Evolutionary conservation across 2,113 vertebrate genomes (phyloP).

Genomic region (Lanius ludovicianus): DNA sequence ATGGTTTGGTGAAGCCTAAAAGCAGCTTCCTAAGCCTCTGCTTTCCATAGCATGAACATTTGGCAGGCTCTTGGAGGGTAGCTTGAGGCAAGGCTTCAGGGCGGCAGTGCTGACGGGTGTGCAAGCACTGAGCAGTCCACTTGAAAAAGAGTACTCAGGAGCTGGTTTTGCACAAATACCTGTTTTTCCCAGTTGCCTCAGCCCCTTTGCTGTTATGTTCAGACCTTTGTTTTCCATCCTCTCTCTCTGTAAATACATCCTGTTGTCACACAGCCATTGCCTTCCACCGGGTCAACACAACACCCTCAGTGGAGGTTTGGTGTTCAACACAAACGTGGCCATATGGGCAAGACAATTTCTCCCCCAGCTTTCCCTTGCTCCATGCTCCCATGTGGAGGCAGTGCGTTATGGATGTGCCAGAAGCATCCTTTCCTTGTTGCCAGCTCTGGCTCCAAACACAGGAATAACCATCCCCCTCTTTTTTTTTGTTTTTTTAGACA

Average conservation of each 20-base stretch:
- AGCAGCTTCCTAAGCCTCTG: neutral
- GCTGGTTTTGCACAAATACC: neutral
- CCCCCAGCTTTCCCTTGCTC: neutral
- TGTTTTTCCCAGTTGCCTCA: neutral
- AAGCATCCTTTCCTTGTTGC: neutral
- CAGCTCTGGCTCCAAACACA: neutral
- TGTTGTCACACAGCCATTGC: rapidly evolving
- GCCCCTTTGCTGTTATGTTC: neutral
- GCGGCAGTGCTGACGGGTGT: rapidly evolving
- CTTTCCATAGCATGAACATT: neutral
- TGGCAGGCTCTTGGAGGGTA: neutral
- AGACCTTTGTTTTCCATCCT: rapidly evolving
- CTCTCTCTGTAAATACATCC: neutral
- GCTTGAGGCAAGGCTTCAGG: neutral
- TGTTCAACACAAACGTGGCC: rapidly evolving
- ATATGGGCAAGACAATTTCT: neutral
- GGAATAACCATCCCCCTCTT: neutral
- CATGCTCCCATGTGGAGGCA: rapidly evolving
- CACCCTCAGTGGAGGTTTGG: rapidly evolving
- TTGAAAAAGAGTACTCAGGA: neutral
- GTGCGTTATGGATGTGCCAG: rapidly evolving
- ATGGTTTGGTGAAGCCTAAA: neutral
- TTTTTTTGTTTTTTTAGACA: neutral
- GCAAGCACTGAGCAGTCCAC: neutral
- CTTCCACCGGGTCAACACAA: neutral